These are phyloP conservation scores for Pegea sp. DNA, from an alignment of 23 tunicate species.

Conservation along the genomic window DNA sequence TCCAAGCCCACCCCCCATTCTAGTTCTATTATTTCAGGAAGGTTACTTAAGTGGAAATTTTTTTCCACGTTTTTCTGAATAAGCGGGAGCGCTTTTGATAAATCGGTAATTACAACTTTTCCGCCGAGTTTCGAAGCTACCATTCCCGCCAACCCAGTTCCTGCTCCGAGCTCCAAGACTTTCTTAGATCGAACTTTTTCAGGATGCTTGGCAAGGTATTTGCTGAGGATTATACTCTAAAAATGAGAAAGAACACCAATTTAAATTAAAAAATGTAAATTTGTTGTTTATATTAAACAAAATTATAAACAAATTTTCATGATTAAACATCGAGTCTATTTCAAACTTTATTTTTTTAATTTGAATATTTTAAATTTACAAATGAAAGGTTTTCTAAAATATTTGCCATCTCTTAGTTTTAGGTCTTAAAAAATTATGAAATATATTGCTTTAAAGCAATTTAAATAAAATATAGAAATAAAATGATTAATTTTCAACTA, in stretches of 20 bases:
- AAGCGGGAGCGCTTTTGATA: slow-evolving; percentile 39
- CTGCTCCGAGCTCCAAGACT: slow-evolving; percentile 79
- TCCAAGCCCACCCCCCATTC: slow-evolving; percentile 48
- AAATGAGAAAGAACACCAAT: background rate
- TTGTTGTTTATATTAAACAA: background rate
- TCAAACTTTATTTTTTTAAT: background rate
- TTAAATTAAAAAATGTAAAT: background rate
- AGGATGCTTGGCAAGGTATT: slow-evolving; percentile 9
- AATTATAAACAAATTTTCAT: too few species aligned
- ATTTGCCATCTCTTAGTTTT: slow-evolving; percentile 26
- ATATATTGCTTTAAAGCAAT: too few species aligned
- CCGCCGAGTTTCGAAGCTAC: slow-evolving; percentile 41
- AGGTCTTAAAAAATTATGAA: background rate
- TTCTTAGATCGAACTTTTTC: too few species aligned
- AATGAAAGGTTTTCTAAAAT: slow-evolving; percentile 35
- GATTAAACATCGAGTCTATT: too few species aligned
- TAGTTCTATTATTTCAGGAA: slow-evolving; percentile 11
- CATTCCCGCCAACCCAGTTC: slow-evolving; percentile 85
- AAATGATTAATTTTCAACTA: background rate
- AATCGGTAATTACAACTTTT: slow-evolving; percentile 48
- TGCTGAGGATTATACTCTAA: slow-evolving; percentile 8
- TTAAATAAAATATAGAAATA: too few species aligned
- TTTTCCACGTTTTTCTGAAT: slow-evolving; percentile 38
- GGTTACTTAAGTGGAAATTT: slow-evolving; percentile 8
- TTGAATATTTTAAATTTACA: background rate